Base-by-base conservation (phyloP, 2,113 vertebrate genomes). In the Rutilus rutilus region DNA sequence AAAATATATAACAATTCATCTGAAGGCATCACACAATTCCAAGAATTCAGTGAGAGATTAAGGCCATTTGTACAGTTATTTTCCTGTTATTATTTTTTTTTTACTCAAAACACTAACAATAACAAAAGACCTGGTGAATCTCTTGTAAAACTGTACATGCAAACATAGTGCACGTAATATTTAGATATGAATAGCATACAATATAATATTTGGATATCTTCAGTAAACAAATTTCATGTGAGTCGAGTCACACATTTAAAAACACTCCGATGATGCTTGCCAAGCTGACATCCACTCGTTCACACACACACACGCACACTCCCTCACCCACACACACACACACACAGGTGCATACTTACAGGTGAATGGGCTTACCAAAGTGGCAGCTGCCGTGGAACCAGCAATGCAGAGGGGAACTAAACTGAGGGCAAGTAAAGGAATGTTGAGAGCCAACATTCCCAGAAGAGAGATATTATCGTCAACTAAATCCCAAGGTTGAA, bases 51-150 rank as follows among this genome's bases (percentile, higher is more conserved):
- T 97, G 96, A 97, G 95, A 96, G 95, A 96, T 98, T 99, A 99
- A 99, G 98, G 97, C 97, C 95, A 97, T 98, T 96, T 97, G 96
- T 98, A 97, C 95, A 96, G 94, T 95, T 91, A 88, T 95, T 93
- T 82, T 87, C 84, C 74, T 91, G 92, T 92, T 59, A 33, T 89
- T 91, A 10, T 87, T 89, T 78, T 80, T 88, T 67, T 91, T 91
- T 11, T 93, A 93, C 93, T 93, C 90, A 96, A 95, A 94, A 97
- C 94, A 95, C 94, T 90, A 90, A 75, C 94, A 90, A 78, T 95
- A 96, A 96, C 90, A 97, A 96, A 92, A 94, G 90, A 96, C 96
- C 94, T 78, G 73, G 94, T 96, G 96, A 94, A 93, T 96, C 96
- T 95, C 91, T 93, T 94, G 92, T 97, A 97, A 97, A 98, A 98